Evolutionary conservation across 2,888 invertebrate genomes (phyloP), one percentile per base, ranked within the genome.

Genomic region (Tethea ocularis): DNA sequence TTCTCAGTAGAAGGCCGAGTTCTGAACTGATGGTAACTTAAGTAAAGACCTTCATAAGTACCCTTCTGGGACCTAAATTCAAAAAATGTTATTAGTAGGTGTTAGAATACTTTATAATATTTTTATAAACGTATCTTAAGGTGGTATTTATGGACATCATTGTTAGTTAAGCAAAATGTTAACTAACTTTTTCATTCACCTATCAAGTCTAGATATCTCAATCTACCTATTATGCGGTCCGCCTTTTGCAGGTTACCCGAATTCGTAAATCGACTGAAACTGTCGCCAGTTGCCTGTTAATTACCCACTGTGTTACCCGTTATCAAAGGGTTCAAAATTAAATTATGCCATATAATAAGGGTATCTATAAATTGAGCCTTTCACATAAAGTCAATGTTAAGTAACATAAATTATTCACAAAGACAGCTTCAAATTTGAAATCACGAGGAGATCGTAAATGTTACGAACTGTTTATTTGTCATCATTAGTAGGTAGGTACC

Each of bases 321-420:
- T 33, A 54, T n/a, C 38, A n/a, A 22, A 54, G 33, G 53, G 53
- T 33, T 20, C 33, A 13, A 1, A 26, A 54, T 54, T 36, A 22
- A 29, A 33, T 54, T 54, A 54, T 53, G n/a, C 17, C 53, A 15
- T 33, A 22, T 54, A 54, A 54, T 54, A 36, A 53, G 33, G 20
- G 11, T 22, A 33, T 33, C 33, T 54, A 33, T 36, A 54, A 54
- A 33, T 33, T 33, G 33, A 33, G 20, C 54, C 54, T 54, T 54
- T 54, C 54, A 33, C 22, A 36, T 36, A 6, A 33, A 36, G 13
- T 54, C 54, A 54, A 54, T 33, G 54, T 33, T 54, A 54, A 36
- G 54, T 54, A 13, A 20, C 54, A 33, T 54, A 33, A 54, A 54
- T 33, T 54, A 54, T 54, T 54, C 33, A 54, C 33, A 36, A 54